Evolutionary conservation across 1,140 invertebrate genomes (phyloP), one percentile per base, ranked within the genome.

Genomic region (Chironomus striatipennis): DNA sequence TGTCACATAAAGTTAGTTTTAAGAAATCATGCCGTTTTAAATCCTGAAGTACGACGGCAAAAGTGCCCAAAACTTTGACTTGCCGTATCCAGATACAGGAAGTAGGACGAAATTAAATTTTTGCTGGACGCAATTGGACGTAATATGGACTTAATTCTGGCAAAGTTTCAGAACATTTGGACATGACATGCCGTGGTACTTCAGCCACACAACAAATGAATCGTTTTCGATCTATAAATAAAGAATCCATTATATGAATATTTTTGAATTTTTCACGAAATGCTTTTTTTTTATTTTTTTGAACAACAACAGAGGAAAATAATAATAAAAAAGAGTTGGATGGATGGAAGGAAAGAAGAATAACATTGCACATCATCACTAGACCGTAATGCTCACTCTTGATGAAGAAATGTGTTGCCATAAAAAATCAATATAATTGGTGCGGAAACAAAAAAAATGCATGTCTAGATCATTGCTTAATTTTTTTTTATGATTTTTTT

Each of bases 351-450:
- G n/a, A 15, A 57, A 57, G 47, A 57, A 15, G 9, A 57, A 57
- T 12, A 57, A 47, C 8, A 57, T 57, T 57, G 47, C 47, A 57
- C 47, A 57, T n/a, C 47, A 57, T 57, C n/a, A 57, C 47, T 12
- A n/a, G 12, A 9, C 15, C 8, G 43, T 47, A 15, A 47, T 47
- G 43, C 15, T n/a, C 47, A 57, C n/a, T 57, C 47, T 57, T 5
- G n/a, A 57, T 57, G 47, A 57, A 57, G 12, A 57, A 57, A 57
- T 15, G n/a, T 57, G 12, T 57, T 57, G 47, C 47, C 12, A 57
- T 57, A 57, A 57, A 34, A 34, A 57, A 57, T 57, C 47, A 15
- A 57, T 57, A 57, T 57, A 57, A 57, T 57, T 57, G 47, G 47
- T 57, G 47, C 47, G 47, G 47, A 57, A 57, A 57, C 47, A 15